Evolutionary conservation across 1,140 invertebrate species (phyloP).

Genomic region (Tribolium castaneum): DNA sequence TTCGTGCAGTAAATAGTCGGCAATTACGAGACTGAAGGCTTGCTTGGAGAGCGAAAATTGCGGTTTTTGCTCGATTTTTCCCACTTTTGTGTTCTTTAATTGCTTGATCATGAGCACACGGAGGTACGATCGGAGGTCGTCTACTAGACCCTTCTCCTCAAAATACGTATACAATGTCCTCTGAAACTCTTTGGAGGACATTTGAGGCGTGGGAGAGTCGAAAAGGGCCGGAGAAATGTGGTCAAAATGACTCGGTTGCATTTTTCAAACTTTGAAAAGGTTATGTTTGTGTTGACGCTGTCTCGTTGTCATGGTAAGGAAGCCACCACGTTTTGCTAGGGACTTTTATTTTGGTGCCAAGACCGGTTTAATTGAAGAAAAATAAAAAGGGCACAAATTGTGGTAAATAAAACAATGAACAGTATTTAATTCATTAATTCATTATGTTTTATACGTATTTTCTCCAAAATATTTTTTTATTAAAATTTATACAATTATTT

Average conservation of each 20-base stretch:
- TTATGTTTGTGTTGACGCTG: constrained; percentile 12
- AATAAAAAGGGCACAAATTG: no score
- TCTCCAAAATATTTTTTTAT: no score
- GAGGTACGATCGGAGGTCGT: constrained; percentile 67
- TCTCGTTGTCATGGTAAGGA: not conserved
- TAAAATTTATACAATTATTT: no score
- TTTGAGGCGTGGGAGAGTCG: constrained; percentile 8
- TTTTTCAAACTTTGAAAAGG: constrained; percentile 1
- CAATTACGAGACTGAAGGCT: constrained; percentile 69
- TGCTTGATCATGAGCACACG: constrained; percentile 68
- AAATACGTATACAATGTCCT: constrained; percentile 67
- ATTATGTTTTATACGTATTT: no score
- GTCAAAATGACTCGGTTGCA: not conserved
- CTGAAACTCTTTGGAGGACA: constrained; percentile 68
- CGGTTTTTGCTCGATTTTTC: constrained; percentile 55
- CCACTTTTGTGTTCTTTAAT: constrained; percentile 62
- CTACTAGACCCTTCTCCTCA: constrained; percentile 68
- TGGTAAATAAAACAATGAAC: no score
- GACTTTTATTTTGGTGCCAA: no score
- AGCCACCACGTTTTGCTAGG: no score
- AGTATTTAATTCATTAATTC: no score
- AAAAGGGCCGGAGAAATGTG: not conserved
- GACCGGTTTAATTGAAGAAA: no score
- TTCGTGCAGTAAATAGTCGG: constrained; percentile 68
- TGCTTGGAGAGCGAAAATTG: constrained; percentile 64